Conservation (phyloP, 2,113 vertebrate species). For the Ceyx cyanopectus region DNA sequence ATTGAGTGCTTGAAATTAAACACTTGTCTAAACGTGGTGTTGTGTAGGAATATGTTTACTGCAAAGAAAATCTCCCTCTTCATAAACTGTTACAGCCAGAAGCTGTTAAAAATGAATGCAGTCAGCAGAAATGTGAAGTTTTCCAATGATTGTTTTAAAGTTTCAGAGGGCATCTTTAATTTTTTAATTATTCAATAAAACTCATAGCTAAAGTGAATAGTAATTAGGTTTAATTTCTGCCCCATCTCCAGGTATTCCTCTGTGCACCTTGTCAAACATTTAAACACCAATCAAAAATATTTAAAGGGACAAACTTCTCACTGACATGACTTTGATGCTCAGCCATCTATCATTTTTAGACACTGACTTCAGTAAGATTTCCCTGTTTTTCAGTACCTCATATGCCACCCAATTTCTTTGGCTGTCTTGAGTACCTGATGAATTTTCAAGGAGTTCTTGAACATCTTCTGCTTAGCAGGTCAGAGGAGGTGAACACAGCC, state of each 20-base stretch:
- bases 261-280: neutral
- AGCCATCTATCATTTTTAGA: neutral
- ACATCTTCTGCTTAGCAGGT: neutral
- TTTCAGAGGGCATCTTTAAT: neutral
- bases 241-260: neutral
- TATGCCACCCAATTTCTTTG: neutral
- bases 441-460: neutral
- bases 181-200: constrained; percentile 28
- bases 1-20: neutral
- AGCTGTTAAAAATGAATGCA: neutral
- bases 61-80: neutral
- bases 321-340: neutral
- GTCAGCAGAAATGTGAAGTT: neutral
- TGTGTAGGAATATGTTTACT: neutral
- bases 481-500: neutral
- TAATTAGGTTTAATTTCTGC: neutral
- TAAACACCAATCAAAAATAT: neutral
- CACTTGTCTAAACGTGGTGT: neutral
- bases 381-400: neutral
- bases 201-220: neutral
- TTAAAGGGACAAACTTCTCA: neutral
- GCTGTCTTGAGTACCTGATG: neutral
- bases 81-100: neutral
- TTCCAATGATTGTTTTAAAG: neutral
- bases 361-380: neutral